Evolutionary conservation across 1,140 invertebrate species (phyloP), one percentile per base, ranked within the genome.

Genomic region (Drosophila obscura): DNA sequence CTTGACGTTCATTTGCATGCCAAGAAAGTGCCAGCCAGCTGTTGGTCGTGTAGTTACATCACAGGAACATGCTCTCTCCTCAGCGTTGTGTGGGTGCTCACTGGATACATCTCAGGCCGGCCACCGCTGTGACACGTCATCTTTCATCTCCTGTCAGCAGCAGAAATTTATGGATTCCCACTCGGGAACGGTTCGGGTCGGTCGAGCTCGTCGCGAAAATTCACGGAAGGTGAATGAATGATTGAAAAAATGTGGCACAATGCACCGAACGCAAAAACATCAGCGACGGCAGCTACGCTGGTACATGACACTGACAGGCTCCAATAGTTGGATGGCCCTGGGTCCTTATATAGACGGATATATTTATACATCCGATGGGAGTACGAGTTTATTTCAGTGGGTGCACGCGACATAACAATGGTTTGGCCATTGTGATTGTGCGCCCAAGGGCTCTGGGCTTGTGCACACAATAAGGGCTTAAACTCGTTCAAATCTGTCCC

Each of bases 131-230:
- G 71, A 64, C 75, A 73, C 76, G 67, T 80, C 83, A 88, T 88
- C 75, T 73, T 46, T 77, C 79, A 73, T 66, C 49, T 43, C 52
- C 71, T 77, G 82, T 77, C 82, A 82, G 35, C 51, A 50, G 13
- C 67, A 76, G 43, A 57, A 64, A 83, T 80, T 74, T 88, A 88
- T 88, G 73, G 72, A 67, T 77, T 64, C 31, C 5, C 31, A 53
- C 24, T 46, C 5, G 13, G 16, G 22, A 22, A 4, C 9, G 3
- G 9, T 76, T 76, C 35, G 46, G 11, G 11, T 5, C 5, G 4
- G 9, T 39, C 11, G 11, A 8, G 35, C 43, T 62, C 31, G 62
- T 44, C 68, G 51, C 51, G 16, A 24, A 15, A 43, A 57, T 49
- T 43, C 60, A 46, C 44, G 44, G 41, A 57, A 75, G 77, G 76